These are phyloP conservation scores for Tetramorium simillimum DNA, from an alignment of 1,140 invertebrate species.

Conservation along the genomic window DNA sequence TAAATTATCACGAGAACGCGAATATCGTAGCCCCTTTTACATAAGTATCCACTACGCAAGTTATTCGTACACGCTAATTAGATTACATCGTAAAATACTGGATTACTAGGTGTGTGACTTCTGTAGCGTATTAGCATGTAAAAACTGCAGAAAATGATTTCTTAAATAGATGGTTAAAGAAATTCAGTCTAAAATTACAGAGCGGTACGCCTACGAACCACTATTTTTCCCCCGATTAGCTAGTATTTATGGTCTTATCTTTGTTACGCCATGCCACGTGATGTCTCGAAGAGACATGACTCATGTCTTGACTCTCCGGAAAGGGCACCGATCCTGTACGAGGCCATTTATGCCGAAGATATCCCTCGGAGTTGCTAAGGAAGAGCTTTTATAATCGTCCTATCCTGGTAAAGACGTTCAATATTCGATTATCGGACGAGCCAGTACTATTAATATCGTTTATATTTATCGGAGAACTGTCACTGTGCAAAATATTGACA, in stretches of 20 bases:
- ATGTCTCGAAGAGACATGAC: conserved; percentile 27
- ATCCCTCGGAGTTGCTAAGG: neutral
- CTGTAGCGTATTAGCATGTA: neutral
- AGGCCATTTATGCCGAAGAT: conserved; percentile 19
- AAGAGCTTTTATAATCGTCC: conserved; percentile 7
- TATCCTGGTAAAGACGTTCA: conserved; percentile 4
- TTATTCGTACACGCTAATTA: conserved; percentile 2
- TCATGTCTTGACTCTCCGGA: conserved; percentile 17
- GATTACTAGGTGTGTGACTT: neutral
- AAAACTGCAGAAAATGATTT: conserved; percentile 3
- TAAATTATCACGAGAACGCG: conserved; percentile 12
- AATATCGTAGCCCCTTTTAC: conserved; percentile 16
- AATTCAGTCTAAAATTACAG: conserved; percentile 1
- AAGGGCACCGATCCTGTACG: conserved; percentile 10
- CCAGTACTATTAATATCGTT: neutral
- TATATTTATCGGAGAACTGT: neutral
- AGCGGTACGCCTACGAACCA: neutral
- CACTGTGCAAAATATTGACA: neutral
- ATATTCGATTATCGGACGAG: neutral
- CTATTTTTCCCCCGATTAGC: conserved; percentile 50
- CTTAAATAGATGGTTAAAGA: neutral
- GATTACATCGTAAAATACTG: neutral
- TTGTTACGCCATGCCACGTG: conserved; percentile 26
- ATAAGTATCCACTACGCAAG: neutral
- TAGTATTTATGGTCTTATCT: conserved; percentile 39